Conservation (phyloP, 2,888 invertebrate species). For the Pristionchus arcanus region DNA sequence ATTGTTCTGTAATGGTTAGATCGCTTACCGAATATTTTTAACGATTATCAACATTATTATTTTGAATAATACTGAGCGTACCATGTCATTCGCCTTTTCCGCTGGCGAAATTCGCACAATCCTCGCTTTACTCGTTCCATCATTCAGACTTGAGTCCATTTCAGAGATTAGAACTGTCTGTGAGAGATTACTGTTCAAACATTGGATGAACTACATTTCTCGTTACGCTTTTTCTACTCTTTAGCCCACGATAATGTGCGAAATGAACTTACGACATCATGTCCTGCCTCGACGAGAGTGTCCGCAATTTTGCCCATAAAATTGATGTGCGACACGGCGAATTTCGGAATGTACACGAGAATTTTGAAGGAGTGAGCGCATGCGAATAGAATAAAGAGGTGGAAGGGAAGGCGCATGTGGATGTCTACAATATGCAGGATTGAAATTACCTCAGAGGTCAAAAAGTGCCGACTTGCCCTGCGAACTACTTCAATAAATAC, state of each 20-base stretch:
- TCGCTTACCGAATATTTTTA: no score
- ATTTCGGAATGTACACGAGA: conserved; percentile 62
- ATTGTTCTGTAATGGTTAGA: no score
- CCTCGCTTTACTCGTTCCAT: conserved; percentile 24
- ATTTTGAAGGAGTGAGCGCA: conserved; percentile 55
- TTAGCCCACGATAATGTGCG: no score
- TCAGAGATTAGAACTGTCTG: conserved; percentile 45
- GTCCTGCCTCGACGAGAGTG: conserved; percentile 62
- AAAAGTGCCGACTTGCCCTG: no score
- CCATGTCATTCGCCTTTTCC: conserved; percentile 45
- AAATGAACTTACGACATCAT: conserved; percentile 61
- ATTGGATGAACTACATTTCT: no score
- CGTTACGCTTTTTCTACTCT: no score
- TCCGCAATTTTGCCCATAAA: conserved; percentile 63
- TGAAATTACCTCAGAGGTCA: no score
- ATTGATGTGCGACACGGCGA: conserved; percentile 61
- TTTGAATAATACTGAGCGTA: no score
- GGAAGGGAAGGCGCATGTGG: background rate
- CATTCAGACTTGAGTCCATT: background rate
- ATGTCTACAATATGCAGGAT: no score
- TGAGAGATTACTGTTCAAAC: background rate
- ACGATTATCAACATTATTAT: no score
- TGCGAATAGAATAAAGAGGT: background rate
- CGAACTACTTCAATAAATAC: no score
- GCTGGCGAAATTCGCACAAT: background rate